These are phyloP conservation scores for Falco columbarius DNA, from an alignment of 2,797 vertebrate genomes.

Conservation along the genomic window DNA sequence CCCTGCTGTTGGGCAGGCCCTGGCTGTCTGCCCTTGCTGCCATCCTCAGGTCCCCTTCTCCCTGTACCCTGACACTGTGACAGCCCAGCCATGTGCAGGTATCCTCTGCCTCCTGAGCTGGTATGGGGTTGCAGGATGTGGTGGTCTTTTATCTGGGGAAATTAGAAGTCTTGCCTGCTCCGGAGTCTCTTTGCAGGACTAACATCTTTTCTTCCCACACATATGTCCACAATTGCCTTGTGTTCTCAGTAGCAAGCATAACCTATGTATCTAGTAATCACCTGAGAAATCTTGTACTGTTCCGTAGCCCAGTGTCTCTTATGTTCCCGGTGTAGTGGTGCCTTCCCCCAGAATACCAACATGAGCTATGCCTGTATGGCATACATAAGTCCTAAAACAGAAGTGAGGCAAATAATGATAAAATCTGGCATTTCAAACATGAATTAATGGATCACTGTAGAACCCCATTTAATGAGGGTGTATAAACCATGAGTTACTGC, in stretches of 20 bases:
- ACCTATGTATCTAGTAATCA: background rate
- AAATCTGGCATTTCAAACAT: slow-evolving; percentile 66
- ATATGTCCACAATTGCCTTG: background rate
- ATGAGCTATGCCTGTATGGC: background rate
- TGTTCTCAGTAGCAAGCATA: background rate
- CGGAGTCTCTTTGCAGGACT: background rate
- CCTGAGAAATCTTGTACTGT: background rate
- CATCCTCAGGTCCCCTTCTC: background rate
- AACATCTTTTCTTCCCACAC: background rate
- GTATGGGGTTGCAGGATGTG: rapidly evolving
- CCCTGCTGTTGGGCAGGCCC: background rate
- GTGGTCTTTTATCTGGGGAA: background rate
- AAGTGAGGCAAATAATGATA: slow-evolving; percentile 63
- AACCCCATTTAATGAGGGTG: slow-evolving; percentile 53
- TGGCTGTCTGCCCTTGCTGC: background rate
- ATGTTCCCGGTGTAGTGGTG: background rate
- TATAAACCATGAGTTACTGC: slow-evolving; percentile 70
- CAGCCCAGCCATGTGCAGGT: background rate
- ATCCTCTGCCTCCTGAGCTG: background rate
- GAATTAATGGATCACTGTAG: slow-evolving; percentile 64
- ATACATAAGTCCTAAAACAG: slow-evolving; percentile 30
- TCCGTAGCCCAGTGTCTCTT: background rate
- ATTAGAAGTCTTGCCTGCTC: background rate
- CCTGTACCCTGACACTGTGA: background rate
- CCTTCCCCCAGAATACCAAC: background rate